Evolutionary conservation across 2,113 vertebrate species (phyloP), one percentile per base, ranked within the genome.

Genomic region (Thamnophis sirtalis): DNA sequence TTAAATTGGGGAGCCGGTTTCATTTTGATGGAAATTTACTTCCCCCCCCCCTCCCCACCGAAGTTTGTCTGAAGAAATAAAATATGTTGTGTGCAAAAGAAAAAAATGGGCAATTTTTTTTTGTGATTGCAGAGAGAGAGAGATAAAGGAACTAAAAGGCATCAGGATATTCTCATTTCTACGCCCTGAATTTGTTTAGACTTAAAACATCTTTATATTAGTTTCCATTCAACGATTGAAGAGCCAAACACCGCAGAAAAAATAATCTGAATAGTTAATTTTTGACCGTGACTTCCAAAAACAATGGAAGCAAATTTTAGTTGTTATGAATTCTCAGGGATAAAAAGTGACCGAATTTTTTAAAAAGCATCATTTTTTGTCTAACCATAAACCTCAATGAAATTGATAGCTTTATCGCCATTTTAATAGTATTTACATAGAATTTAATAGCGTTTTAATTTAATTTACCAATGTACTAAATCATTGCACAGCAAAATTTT

Each of bases 31-130:
- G 17, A 80, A 80, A 43, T 3, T 9, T 80, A 7, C 33, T 3
- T 3, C 53, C 1, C 0, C 7, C 22, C 22, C 56, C 38, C 33
- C 1, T 0, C 7, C 22, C 22, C 56, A 19, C 33, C 8, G 13
- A 26, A 22, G 33, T n/a, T 49, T n/a, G 51, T 95, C 93, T 95
- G 60, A 53, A 56, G 73, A 91, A 97, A 97, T 97, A 97, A 97
- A 96, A 43, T 94, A 84, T 92, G 15, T 55, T 58, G n/a, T 53
- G 9, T 33, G 56, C n/a, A 43, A 43, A 43, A 43, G n/a, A 94
- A 93, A 87, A 63, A n/a, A 50, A 10, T 9, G 63, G 28, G 5
- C 11, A 3, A n/a, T n/a, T n/a, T 51, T 51, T 1, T 50, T n/a
- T 84, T 21, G 84, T 88, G 1, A 33, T 22, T 8, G 58, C 33